Percentiles rank a stretch among this genome's conserved stretches.
Conservation (phyloP, 2,888 invertebrate species). For the Lasioglossum malachurum region DNA sequence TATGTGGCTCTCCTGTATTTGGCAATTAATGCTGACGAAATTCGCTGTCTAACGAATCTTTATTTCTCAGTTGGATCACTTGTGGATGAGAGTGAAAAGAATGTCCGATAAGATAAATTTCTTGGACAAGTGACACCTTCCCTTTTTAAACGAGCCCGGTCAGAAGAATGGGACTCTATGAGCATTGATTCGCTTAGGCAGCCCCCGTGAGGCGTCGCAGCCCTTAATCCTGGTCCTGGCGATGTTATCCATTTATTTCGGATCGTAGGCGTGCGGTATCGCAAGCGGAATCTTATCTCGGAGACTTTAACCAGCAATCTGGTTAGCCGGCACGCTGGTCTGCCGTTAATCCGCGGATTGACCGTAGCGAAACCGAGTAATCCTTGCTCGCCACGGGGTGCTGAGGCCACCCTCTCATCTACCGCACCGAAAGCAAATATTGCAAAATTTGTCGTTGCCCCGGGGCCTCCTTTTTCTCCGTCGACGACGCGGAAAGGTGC, state of each 20-base stretch:
- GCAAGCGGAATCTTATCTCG: slow-evolving; percentile 68
- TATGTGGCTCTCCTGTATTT: background rate
- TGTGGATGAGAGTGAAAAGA: too few species aligned
- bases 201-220: background rate
- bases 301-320: slow-evolving; percentile 78
- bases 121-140: background rate
- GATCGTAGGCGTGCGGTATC: slow-evolving; percentile 53
- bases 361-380: slow-evolving; percentile 61
- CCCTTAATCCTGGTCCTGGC: slow-evolving; percentile 46
- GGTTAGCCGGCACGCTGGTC: slow-evolving; percentile 73
- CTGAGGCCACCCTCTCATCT: slow-evolving; percentile 31
- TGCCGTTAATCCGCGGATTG: slow-evolving; percentile 71
- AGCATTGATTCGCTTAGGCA: slow-evolving; percentile 7
- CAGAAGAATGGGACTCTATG: background rate
- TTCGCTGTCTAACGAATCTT: background rate
- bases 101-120: background rate
- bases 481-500: slow-evolving; percentile 34
- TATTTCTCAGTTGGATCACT: background rate
- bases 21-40: background rate
- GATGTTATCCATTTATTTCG: slow-evolving; percentile 62
- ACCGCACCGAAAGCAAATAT: slow-evolving; percentile 62
- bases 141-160: background rate
- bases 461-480: background rate
- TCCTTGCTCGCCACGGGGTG: slow-evolving; percentile 40
- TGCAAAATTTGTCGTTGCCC: slow-evolving; percentile 60